Base-by-base conservation (phyloP, 2,113 vertebrate genomes). In the Leptosomus discolor region DNA sequence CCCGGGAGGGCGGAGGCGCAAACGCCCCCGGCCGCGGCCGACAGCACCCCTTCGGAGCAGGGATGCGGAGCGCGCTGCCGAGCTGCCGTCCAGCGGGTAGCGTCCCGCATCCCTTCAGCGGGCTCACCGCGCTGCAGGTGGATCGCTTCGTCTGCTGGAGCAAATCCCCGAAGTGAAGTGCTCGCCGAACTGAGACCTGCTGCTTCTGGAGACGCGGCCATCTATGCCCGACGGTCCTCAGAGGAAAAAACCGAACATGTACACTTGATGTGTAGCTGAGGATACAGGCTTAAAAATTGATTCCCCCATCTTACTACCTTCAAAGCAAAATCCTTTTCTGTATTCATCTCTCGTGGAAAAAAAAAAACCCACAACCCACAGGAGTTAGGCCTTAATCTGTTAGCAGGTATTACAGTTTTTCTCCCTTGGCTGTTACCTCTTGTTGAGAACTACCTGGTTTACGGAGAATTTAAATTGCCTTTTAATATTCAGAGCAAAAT, bases 131-230 rank as follows among this genome's bases (percentile, higher is more conserved):
- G 27, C 11, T 30, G 41, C 9, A 2, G 6, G 10, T 12, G 54
- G 48, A 6, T 50, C 29, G 9, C n/a, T 46, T 54, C 10, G 1
- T 15, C 23, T 45, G 63, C 54, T 32, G 56, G 30, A 20, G 19
- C 64, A 24, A 45, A 18, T 2, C 34, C 27, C n/a, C 30, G 19
- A 65, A 36, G 43, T 16, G 34, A 90, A 85, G 48, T 0, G 1
- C 11, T 19, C 4, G 1, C 9, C 6, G 2, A 21, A 39, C 16
- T 10, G 27, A 16, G 51, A 54, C n/a, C 24, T 51, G 32, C 53
- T 48, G 51, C 57, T 51, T 10, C 46, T 21, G 12, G 26, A 37
- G 65, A 43, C 0, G 0, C 2, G 12, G 21, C 26, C 48, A 7
- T 21, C 30, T 32, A 11, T 23, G 39, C 15, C 16, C 0, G 0